These are phyloP conservation scores for Anableps anableps DNA, from an alignment of 2,797 vertebrate species.

Conservation along the genomic window DNA sequence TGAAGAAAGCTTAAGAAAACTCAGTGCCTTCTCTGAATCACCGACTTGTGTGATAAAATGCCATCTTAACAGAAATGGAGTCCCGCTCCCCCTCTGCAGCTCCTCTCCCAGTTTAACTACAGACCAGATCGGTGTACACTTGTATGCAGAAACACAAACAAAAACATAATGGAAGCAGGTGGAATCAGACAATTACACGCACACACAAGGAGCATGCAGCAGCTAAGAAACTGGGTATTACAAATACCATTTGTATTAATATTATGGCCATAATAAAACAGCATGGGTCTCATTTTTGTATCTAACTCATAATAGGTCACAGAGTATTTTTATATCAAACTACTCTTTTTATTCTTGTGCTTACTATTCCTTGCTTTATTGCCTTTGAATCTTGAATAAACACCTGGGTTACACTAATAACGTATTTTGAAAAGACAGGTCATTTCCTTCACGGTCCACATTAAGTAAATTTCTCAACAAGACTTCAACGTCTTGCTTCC, in stretches of 20 bases:
- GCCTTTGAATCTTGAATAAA: constrained; percentile 10
- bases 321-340: background rate
- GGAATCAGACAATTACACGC: too few relatives aligned
- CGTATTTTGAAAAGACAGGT: background rate
- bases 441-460: background rate
- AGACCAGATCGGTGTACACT: background rate
- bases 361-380: constrained; percentile 7
- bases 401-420: background rate
- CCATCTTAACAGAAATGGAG: background rate
- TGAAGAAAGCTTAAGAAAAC: background rate
- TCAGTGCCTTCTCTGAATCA: too few relatives aligned
- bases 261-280: background rate
- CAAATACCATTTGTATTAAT: background rate
- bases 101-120: background rate
- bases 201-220: too few relatives aligned
- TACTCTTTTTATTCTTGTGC: constrained; percentile 2
- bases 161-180: background rate
- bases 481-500: constrained; percentile 13
- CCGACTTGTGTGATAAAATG: too few relatives aligned
- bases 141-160: background rate
- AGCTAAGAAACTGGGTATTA: too few relatives aligned
- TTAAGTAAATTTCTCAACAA: background rate
- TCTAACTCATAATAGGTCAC: background rate
- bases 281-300: background rate
- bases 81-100: background rate